Evolutionary conservation across 2,888 invertebrate genomes (phyloP).

Genomic region (Chaitophorus viminalis): DNA sequence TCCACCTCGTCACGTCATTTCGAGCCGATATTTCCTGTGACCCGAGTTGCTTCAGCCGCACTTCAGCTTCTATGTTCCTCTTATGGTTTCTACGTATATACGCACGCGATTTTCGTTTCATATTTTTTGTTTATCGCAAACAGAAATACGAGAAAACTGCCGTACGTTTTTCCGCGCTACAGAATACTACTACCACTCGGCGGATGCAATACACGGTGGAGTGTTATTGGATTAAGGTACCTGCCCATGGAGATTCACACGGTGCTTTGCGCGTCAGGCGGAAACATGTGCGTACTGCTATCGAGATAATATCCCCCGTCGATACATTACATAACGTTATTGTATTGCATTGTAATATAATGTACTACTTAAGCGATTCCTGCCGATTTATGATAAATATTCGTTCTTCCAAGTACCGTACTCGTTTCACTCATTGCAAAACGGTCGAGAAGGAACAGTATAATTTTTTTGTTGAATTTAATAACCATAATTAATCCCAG

Average conservation of each 20-base stretch:
- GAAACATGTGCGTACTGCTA: neutral
- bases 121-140: neutral
- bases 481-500: too few relatives aligned
- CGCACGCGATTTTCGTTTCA: neutral
- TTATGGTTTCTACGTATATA: neutral
- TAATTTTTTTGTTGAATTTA: too few relatives aligned
- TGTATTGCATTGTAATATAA: too few relatives aligned
- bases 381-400: neutral
- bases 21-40: too few relatives aligned
- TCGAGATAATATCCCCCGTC: neutral
- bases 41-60: too few relatives aligned
- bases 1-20: too few relatives aligned
- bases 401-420: neutral
- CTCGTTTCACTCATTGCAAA: neutral
- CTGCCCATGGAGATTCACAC: slow-evolving; percentile 15
- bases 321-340: neutral
- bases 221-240: slow-evolving; percentile 30
- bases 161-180: neutral
- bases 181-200: neutral
- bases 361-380: neutral
- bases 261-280: slow-evolving; percentile 8
- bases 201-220: neutral
- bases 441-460: too few relatives aligned
- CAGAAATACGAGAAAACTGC: neutral
- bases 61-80: neutral